A percentile compares a stretch with the other conserved stretches of the same genome.
phyloP scores from a whole-genome alignment of 2,888 invertebrate genomes.

The Drepanosiphum platanoidis region DNA sequence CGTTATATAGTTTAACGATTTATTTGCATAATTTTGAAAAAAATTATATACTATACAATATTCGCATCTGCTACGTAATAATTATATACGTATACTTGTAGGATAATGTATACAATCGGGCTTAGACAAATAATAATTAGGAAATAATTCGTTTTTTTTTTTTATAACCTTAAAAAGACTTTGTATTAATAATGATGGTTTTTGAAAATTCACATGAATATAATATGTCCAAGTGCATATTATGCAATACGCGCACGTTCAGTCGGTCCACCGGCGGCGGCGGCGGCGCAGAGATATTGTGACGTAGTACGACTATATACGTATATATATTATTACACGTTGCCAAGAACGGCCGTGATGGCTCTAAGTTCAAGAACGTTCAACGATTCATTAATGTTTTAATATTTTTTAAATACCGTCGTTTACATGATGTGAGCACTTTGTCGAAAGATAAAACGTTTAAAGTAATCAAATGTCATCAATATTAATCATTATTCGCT shows the following conservation, averaged over 20 bases:
- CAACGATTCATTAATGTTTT: slow-evolving; percentile 25
- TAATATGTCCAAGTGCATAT: background rate
- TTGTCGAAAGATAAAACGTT: background rate
- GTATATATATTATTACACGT: background rate
- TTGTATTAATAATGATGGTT: background rate
- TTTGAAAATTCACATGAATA: background rate
- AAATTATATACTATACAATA: too few species aligned
- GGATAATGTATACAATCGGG: too few species aligned
- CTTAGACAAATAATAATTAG: too few species aligned
- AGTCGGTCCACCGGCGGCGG: background rate
- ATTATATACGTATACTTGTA: too few species aligned
- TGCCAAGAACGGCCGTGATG: slow-evolving; percentile 33
- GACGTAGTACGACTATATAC: too few species aligned
- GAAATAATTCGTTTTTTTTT: background rate
- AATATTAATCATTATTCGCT: background rate
- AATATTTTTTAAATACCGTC: slow-evolving; percentile 1
- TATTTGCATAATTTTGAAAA: too few species aligned
- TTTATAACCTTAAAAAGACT: too few species aligned
- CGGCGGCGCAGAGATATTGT: background rate
- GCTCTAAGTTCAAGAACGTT: slow-evolving; percentile 47
- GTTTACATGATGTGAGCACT: slow-evolving; percentile 2
- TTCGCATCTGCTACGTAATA: too few species aligned
- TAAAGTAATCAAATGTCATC: slow-evolving; percentile 18
- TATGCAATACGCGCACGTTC: background rate
- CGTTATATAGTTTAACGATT: too few species aligned